Evolutionary conservation across 2,888 invertebrate species (phyloP).

Genomic region (Polydrusus tereticollis): DNA sequence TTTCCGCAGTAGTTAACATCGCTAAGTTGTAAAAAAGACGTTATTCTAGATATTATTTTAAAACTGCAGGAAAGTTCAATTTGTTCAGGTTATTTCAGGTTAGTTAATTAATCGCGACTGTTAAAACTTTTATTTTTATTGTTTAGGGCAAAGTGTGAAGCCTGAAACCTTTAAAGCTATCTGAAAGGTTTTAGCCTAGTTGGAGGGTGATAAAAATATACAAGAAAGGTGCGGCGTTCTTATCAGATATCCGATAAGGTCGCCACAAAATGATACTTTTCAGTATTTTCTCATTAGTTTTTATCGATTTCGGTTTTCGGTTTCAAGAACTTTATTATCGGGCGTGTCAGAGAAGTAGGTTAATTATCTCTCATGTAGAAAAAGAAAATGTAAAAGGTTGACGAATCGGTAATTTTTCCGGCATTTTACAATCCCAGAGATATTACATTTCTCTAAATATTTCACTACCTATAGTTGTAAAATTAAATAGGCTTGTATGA

Average conservation of each 20-base stretch:
- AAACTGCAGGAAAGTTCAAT: too few relatives aligned
- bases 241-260: constrained; percentile 39
- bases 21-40: too few relatives aligned
- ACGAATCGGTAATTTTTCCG: too few relatives aligned
- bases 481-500: too few relatives aligned
- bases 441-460: too few relatives aligned
- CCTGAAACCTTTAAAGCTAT: not conserved
- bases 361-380: not conserved
- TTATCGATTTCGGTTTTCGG: constrained; percentile 15
- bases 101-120: too few relatives aligned
- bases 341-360: constrained; percentile 14
- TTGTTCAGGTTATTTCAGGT: too few relatives aligned
- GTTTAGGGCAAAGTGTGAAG: not conserved
- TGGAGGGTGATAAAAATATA: constrained; percentile 14
- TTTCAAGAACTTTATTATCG: not conserved
- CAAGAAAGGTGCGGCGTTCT: constrained; percentile 21
- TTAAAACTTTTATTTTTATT: too few relatives aligned
- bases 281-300: constrained; percentile 32
- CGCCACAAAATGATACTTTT: constrained; percentile 35
- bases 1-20: too few relatives aligned
- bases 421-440: too few relatives aligned
- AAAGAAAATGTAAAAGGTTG: not conserved
- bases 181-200: constrained; percentile 16
- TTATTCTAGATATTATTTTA: too few relatives aligned
- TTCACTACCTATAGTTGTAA: too few relatives aligned